Evolutionary conservation across 2,113 vertebrate genomes (phyloP), one percentile per base, ranked within the genome.

Genomic region (Platanista minor): DNA sequence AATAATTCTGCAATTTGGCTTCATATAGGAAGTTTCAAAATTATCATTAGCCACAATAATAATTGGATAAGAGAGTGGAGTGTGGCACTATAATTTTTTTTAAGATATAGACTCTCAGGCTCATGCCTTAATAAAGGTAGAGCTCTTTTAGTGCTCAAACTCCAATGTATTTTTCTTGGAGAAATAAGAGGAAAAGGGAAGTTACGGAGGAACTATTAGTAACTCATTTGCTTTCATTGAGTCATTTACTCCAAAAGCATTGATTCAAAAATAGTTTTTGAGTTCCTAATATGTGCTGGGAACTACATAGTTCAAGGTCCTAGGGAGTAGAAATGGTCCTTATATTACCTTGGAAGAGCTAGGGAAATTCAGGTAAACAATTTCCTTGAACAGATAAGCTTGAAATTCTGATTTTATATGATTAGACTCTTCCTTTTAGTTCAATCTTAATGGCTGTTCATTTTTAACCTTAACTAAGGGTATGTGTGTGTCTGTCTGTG

Each of bases 161-260:
- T 49, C 84, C 18, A 75, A 2, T 39, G 13, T 94, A 52, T 91
- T 96, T 94, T 97, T 93, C 67, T 31, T 94, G 43, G 71, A 91
- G 69, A 96, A 94, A 41, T 91, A 75, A 74, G 17, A 84, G n/a
- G 39, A 36, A 71, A 87, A 84, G 74, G 17, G 57, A 93, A 88
- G 83, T 91, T 84, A 52, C 41, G 69, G 87, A 94, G 57, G 33
- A 95, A 74, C 39, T 78, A 67, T 75, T 72, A 64, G 29, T 39
- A 82, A 66, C 67, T 92, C 61, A 91, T 75, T 97, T 92, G 31
- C 57, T 93, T 94, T 61, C 62, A 88, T 80, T 91, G 15, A 85
- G 57, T 96, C 36, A 78, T 87, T 87, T 96, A 75, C 81, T 94
- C 27, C 43, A 82, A 69, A 95, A 75, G 31, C 52, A 82, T 62